Evolutionary conservation across 2,113 vertebrate genomes (phyloP), one percentile per base, ranked within the genome.

Genomic region (Oncorhynchus kisutch): DNA sequence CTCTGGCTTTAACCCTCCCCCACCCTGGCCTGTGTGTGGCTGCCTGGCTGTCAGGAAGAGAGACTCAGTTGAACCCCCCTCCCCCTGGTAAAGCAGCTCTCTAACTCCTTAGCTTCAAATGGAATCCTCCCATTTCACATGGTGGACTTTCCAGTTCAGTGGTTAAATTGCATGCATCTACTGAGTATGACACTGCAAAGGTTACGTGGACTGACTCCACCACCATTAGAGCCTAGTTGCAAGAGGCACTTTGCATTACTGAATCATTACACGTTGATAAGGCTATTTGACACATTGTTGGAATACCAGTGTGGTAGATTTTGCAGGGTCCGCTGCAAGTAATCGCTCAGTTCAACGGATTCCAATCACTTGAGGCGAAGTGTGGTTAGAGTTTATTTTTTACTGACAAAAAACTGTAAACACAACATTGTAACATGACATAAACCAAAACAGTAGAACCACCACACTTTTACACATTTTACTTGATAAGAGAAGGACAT

Each of bases 31-130:
- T 22, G 77, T 81, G 77, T 79, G 79, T 73, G 77, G 75, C 71
- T 86, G 82, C 88, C 82, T 86, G 85, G 77, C 68, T 86, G 83
- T 89, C 82, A 88, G 85, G 80, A 86, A 88, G 80, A 85, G 78
- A 84, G 69, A 45, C 78, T 79, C 80, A 72, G 75, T 73, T 79
- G 69, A 66, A 84, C 77, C 85, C 88, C 86, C 88, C 84, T 84
- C 88, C 87, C 87, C 87, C 85, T 84, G 79, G 75, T 3, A 4
- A 16, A 80, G 75, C 75, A 78, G 75, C 78, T 48, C 69, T 73
- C 75, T 59, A 73, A 78, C 82, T 84, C 75, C 81, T 84, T 77
- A 27, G 57, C 82, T 89, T 79, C 87, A 86, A 84, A 85, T 86
- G 79, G 75, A 86, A 81, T 82, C 86, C 85, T 86, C 16, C 86